These are phyloP conservation scores for Anaspis maculata DNA, from an alignment of 2,888 invertebrate genomes.

Conservation along the genomic window DNA sequence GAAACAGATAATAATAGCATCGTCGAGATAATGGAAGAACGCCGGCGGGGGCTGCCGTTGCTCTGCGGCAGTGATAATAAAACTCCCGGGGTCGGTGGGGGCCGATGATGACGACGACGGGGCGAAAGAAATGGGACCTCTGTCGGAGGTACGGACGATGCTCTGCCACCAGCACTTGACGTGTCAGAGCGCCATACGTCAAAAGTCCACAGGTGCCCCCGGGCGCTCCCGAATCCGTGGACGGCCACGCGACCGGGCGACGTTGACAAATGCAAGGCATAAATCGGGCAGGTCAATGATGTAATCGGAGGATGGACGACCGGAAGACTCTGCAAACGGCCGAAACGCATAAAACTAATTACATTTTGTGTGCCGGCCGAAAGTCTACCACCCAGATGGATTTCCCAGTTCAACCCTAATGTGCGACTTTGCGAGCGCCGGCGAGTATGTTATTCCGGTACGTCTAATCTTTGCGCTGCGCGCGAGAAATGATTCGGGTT, in stretches of 20 bases:
- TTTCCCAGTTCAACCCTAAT: too few relatives aligned
- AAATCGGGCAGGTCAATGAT: conserved; percentile 22
- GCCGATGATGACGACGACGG: conserved; percentile 10
- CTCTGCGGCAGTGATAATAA: conserved; percentile 32
- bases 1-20: conserved; percentile 30
- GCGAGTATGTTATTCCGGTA: too few relatives aligned
- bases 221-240: conserved; percentile 12
- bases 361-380: too few relatives aligned
- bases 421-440: too few relatives aligned
- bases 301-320: conserved; percentile 20
- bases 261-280: conserved; percentile 23
- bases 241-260: conserved; percentile 13
- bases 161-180: conserved; percentile 10
- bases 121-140: too few relatives aligned
- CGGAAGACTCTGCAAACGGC: background rate
- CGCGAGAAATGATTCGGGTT: too few relatives aligned
- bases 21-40: conserved; percentile 33
- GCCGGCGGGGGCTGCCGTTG: too few relatives aligned
- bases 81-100: conserved; percentile 18
- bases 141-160: too few relatives aligned
- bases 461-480: too few relatives aligned
- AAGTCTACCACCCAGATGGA: too few relatives aligned
- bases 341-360: background rate
- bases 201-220: conserved; percentile 15
- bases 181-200: conserved; percentile 20